Evolutionary conservation across 2,797 vertebrate species (phyloP), one percentile per base, ranked within the genome.

Genomic region (Pyrocephalus nanus): DNA sequence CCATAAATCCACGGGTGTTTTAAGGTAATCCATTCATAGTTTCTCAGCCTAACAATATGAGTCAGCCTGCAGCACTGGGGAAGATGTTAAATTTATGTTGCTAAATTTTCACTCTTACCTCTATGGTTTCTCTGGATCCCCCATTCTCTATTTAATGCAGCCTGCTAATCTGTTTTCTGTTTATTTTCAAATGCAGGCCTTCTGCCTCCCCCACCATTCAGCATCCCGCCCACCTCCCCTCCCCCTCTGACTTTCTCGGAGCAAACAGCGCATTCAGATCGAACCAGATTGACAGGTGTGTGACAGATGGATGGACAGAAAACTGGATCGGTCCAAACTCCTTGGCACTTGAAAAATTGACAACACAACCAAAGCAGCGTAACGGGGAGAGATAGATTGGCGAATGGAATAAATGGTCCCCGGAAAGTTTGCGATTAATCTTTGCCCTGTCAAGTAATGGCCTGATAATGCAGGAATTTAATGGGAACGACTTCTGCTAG

Each of bases 361-460:
- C 97, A 96, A 91, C 91, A 95, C 76, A 90, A 88, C 95, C 90
- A 88, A 95, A 93, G 94, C 85, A 94, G 94, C 51, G 12, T 95
- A 96, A 95, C 78, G 23, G 91, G 91, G 89, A 93, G 91, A 95
- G 93, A 96, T 91, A 95, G 95, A 96, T 96, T 96, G 94, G 95
- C 93, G 96, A 96, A 95, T 92, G 92, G 94, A 94, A 97, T 96
- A 96, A 97, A 97, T 96, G 88, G 85, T 95, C 93, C 91, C 95
- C 11, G 0, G 94, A 93, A 96, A 97, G 95, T 96, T 96, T 94
- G 88, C 1, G 69, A 96, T 97, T 97, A 97, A 97, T 97, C 96
- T 97, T 96, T 95, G 92, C 95, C 90, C 95, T 95, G 95, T 97
- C 96, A 97, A 93, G 90, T 97, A 96, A 96, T 96, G 92, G 83